These are phyloP conservation scores for Macrotrachela quadricornifera DNA, from an alignment of 1,140 invertebrate species.

Conservation along the genomic window DNA sequence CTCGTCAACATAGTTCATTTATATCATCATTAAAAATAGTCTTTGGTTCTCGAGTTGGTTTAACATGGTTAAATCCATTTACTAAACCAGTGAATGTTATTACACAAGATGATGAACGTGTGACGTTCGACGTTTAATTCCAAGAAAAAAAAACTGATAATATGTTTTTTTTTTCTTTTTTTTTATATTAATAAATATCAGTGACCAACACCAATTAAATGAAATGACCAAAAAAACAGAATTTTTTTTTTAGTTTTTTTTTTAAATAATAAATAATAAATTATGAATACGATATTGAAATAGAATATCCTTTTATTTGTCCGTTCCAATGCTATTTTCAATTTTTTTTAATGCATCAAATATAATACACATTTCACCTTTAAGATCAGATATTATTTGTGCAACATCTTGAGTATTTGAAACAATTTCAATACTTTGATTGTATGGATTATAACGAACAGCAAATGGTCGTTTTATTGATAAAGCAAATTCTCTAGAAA, in stretches of 20 bases:
- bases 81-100: background rate
- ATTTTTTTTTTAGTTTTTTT: no score
- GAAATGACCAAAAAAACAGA: no score
- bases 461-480: constrained; percentile 68
- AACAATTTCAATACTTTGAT: constrained; percentile 64
- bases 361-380: constrained; percentile 9
- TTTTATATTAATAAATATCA: no score
- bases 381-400: constrained; percentile 5
- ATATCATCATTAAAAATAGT: background rate
- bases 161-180: no score
- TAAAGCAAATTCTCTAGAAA: constrained; percentile 56
- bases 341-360: constrained; percentile 9
- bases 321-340: background rate
- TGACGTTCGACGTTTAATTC: no score
- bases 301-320: no score
- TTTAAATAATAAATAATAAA: no score
- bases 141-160: no score
- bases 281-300: no score
- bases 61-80: constrained; percentile 6
- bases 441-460: constrained; percentile 75
- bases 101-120: no score
- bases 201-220: no score
- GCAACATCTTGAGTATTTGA: constrained; percentile 6
- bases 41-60: constrained; percentile 2
- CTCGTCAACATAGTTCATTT: background rate